Conservation (phyloP, 2,797 vertebrate species). For the Florisuga fusca region DNA sequence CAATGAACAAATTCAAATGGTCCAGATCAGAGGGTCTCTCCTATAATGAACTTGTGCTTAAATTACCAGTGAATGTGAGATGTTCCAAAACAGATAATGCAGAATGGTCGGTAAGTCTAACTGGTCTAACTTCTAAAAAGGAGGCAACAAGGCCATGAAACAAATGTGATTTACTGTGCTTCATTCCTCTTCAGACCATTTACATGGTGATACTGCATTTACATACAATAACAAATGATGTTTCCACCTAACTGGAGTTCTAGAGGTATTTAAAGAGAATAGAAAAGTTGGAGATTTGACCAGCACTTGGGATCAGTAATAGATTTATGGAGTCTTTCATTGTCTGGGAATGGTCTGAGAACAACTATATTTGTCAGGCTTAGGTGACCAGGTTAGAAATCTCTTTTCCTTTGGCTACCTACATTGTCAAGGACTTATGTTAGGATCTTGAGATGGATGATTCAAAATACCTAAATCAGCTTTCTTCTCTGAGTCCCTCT, state of each 20-base stretch:
- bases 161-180: background rate
- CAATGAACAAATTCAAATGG: slow-evolving; percentile 91
- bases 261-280: background rate
- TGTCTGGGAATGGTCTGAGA: background rate
- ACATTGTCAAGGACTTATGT: background rate
- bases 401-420: background rate
- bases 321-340: background rate
- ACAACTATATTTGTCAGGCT: background rate
- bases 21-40: slow-evolving; percentile 82
- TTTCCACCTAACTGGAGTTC: background rate
- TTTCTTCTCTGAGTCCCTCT: background rate
- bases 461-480: background rate
- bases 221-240: background rate
- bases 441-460: background rate
- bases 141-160: background rate
- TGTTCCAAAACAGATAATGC: slow-evolving; percentile 87
- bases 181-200: background rate
- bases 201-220: background rate
- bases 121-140: slow-evolving; percentile 65
- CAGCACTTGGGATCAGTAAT: background rate
- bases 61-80: slow-evolving; percentile 84
- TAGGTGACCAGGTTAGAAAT: background rate
- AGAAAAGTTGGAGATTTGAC: background rate
- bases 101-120: slow-evolving; percentile 86
- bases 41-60: slow-evolving; percentile 86